Base-by-base conservation (phyloP, 1,140 invertebrate species). In the Aphelinus certus region DNA sequence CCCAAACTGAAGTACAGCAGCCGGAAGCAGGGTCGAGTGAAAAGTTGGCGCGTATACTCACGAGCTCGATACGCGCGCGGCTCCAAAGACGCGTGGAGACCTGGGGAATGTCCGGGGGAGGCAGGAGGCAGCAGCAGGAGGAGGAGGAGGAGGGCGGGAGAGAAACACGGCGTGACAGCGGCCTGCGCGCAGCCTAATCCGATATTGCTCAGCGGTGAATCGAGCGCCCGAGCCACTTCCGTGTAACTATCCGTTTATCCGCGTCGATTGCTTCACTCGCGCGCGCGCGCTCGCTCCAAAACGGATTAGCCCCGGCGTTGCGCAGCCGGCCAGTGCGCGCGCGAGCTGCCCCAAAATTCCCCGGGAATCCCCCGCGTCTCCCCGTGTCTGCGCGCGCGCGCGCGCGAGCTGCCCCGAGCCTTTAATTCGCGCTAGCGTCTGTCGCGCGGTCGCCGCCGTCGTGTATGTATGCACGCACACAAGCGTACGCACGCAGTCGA, bases 241-340 rank as follows among this genome's bases (percentile, higher is more conserved):
- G 70, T 64, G 70, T 71, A 64, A 64, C 70, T 71, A 71, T 71
- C 70, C 70, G 70, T 71, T 71, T 64, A 71, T 64, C 70, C 70
- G 70, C 70, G 70, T 71, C 26, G 70, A 60, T 55, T 61, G 70
- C 70, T 60, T 55, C 70, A 48, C 63, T 71, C 49, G 70, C 70
- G 4, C 26, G 6, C 58, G 10, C 26, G 51, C 51, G 4, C 9
- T 4, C 51, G 51, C 9, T 9, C 51, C 4, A 53, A 53, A 53
- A 53, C 51, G 51, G 51, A 53, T 53, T 53, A 53, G 51, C 9
- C 51, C 26, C 26, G 26, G 26, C 26, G 26, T 26, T 26, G 26
- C 26, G 26, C 26, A 26, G 26, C 26, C 26, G 26, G 26, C 26
- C 26, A 26, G 26, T 26, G 26, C 26, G 26, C 26, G 26, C 26